Percentiles rank a stretch among this genome's conserved stretches.
Evolutionary conservation across 2,888 invertebrate genomes (phyloP).

Genomic region (Odontomyia ornata): DNA sequence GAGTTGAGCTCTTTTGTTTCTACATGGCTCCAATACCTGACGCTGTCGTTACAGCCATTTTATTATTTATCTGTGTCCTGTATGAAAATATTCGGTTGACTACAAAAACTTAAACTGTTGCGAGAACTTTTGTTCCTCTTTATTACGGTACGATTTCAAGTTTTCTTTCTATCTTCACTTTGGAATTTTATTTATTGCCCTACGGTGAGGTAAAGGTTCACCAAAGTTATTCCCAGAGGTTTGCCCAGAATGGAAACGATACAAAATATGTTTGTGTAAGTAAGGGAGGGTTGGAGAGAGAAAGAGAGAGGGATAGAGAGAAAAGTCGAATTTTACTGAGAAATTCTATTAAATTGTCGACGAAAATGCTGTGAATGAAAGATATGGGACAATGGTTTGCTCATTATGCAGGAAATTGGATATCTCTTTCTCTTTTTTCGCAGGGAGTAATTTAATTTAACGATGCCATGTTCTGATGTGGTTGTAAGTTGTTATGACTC

Average conservation of each 20-base stretch:
- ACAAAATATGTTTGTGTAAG: too few relatives aligned
- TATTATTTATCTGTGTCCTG: conserved; percentile 10
- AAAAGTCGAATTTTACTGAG: not conserved
- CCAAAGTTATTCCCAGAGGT: not conserved
- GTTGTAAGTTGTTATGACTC: not conserved
- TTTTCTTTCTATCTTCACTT: not conserved
- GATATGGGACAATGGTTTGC: not conserved
- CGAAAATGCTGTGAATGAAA: not conserved
- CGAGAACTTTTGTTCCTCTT: not conserved
- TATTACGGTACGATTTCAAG: conserved; percentile 13
- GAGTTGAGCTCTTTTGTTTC: too few relatives aligned
- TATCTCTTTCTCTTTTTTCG: not conserved
- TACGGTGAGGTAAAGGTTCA: conserved; percentile 1
- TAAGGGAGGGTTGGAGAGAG: not conserved
- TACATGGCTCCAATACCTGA: too few relatives aligned
- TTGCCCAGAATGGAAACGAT: too few relatives aligned
- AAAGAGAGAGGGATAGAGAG: not conserved
- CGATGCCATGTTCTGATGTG: not conserved
- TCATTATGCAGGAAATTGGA: conserved; percentile 13
- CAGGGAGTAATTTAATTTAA: not conserved
- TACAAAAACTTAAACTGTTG: too few relatives aligned
- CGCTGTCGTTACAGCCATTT: not conserved
- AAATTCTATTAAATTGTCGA: conserved; percentile 4
- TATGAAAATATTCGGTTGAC: not conserved
- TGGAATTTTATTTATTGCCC: conserved; percentile 19